Evolutionary conservation across 2,113 vertebrate genomes (phyloP).

Genomic region (Bos javanicus): DNA sequence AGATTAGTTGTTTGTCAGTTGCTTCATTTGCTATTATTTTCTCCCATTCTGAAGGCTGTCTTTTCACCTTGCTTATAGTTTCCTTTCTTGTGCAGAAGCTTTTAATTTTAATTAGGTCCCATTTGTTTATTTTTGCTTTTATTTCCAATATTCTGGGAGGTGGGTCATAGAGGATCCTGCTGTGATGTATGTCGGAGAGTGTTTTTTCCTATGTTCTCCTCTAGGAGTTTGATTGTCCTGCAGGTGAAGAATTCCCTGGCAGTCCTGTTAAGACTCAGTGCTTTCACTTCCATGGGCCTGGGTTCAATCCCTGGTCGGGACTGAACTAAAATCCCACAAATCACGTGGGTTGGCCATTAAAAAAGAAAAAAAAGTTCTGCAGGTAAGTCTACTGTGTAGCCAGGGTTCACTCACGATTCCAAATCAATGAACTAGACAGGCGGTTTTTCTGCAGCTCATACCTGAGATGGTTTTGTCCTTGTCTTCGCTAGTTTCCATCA

Average conservation of each 20-base stretch:
- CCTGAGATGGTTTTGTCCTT: not conserved
- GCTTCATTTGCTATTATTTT: no score
- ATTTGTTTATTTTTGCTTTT: no score
- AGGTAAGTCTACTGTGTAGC: not conserved
- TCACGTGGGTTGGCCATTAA: rapidly evolving
- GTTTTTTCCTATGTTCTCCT: no score
- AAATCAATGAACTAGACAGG: not conserved
- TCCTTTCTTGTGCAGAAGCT: no score
- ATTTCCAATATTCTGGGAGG: no score
- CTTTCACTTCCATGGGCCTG: not conserved
- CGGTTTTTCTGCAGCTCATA: not conserved
- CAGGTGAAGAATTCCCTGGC: not conserved
- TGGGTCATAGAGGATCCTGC: no score
- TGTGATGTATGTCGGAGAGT: no score
- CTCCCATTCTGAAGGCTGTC: no score
- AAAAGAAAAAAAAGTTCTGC: not conserved
- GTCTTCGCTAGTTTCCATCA: not conserved
- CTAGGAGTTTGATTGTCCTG: not conserved
- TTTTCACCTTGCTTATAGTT: no score
- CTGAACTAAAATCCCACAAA: not conserved
- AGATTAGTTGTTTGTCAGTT: no score
- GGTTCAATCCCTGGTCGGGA: not conserved
- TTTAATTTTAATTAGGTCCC: no score
- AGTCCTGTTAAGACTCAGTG: not conserved
- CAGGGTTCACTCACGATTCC: not conserved